Conservation (phyloP, 2,797 vertebrate genomes). For the Mastacembelus armatus region DNA sequence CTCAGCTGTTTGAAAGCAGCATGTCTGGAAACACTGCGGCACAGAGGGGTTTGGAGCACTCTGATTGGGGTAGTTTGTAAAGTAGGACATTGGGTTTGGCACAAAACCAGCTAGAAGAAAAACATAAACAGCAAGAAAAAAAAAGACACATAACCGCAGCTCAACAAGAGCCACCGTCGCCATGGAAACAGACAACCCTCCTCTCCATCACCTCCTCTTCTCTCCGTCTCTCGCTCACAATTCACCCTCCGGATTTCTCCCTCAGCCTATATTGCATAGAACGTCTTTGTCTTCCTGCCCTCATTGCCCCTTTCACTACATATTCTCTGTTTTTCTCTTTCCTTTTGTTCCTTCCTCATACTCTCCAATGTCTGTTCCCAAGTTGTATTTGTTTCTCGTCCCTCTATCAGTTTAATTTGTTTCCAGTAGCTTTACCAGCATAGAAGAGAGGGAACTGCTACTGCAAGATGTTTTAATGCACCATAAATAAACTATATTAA, state of each 20-base stretch:
- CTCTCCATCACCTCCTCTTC: conserved; percentile 10
- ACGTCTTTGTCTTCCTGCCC: background rate
- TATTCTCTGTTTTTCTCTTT: conserved; percentile 4
- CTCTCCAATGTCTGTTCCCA: background rate
- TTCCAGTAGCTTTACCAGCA: conserved; percentile 7
- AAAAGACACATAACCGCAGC: conserved; percentile 15
- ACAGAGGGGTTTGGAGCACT: background rate
- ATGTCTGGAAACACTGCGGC: background rate
- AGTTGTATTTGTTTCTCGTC: background rate
- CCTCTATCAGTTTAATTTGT: conserved; percentile 9
- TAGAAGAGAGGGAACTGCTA: background rate
- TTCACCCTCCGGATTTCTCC: conserved; percentile 40
- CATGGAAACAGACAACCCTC: conserved; percentile 58
- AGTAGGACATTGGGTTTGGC: conserved; percentile 23
- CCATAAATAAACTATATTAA: background rate
- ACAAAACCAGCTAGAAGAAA: conserved; percentile 4
- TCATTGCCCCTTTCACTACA: background rate
- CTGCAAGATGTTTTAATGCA: conserved; percentile 4
- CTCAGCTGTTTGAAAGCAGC: background rate
- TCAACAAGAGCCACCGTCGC: conserved; percentile 36
- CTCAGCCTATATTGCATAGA: too few species aligned
- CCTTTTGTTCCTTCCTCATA: background rate
- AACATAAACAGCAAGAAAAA: conserved; percentile 3
- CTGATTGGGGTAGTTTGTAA: background rate
- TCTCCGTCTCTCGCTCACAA: conserved; percentile 17